These are phyloP conservation scores for Spizaetus ornatus DNA, from an alignment of 2,113 vertebrate species.

Conservation along the genomic window DNA sequence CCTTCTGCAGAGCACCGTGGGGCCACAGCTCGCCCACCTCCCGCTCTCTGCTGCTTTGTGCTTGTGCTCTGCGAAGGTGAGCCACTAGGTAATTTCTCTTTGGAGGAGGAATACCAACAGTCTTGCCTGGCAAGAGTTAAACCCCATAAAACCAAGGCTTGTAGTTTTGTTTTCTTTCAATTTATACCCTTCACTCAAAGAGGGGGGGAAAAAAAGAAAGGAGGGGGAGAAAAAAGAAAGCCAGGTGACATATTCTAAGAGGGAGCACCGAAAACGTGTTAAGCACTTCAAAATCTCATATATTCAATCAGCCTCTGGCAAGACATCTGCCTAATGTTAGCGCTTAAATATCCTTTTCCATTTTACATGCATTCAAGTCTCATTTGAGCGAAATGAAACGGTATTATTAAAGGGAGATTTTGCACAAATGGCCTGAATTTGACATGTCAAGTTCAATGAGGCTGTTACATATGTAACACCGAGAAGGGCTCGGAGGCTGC, in stretches of 20 bases:
- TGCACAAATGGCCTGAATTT: slow-evolving; percentile 96
- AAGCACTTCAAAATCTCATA: slow-evolving; percentile 82
- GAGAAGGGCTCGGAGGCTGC: slow-evolving; percentile 69
- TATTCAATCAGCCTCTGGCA: slow-evolving; percentile 76
- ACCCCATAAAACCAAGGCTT: slow-evolving; percentile 50
- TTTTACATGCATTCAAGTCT: slow-evolving; percentile 89
- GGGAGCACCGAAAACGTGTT: slow-evolving; percentile 70
- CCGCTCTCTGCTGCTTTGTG: background rate
- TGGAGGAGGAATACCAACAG: background rate
- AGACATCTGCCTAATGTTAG: slow-evolving; percentile 84
- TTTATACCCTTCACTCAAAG: slow-evolving; percentile 69
- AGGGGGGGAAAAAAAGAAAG: background rate
- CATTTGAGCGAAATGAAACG: slow-evolving; percentile 86
- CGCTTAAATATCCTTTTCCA: slow-evolving; percentile 84
- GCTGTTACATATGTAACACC: slow-evolving; percentile 81
- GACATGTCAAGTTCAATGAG: slow-evolving; percentile 95
- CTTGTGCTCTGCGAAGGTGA: background rate
- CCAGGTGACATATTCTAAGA: slow-evolving; percentile 66
- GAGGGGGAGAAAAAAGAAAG: slow-evolving; percentile 22
- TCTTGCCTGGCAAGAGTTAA: slow-evolving; percentile 58
- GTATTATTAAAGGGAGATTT: slow-evolving; percentile 96
- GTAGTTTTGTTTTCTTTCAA: slow-evolving; percentile 74
- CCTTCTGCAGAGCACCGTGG: background rate
- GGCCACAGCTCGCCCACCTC: rapidly evolving
- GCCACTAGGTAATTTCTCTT: background rate